A percentile compares a stretch with the other conserved stretches of the same genome.
Conservation (phyloP, 2,113 vertebrate genomes). For the Chascanopsetta lugubris region DNA sequence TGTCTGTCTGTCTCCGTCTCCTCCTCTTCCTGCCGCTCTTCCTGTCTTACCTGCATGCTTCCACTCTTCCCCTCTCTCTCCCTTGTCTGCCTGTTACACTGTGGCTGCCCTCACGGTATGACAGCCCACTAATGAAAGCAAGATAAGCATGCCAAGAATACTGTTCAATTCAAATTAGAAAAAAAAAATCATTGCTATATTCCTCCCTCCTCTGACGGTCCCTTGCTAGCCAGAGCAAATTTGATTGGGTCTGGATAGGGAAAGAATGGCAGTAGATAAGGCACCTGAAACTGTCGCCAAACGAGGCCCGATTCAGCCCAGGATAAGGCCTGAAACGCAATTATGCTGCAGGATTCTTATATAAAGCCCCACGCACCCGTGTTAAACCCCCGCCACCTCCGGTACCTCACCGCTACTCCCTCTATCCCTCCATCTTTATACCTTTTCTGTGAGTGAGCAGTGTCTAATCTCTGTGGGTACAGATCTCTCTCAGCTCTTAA, state of each 20-base stretch:
- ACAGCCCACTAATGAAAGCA: slow-evolving; percentile 74
- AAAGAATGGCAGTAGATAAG: slow-evolving; percentile 82
- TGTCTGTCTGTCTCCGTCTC: slow-evolving; percentile 18
- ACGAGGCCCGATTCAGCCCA: slow-evolving; percentile 76
- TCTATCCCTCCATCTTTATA: slow-evolving; percentile 36
- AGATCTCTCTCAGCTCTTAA: slow-evolving; percentile 79
- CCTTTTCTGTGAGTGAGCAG: slow-evolving; percentile 70
- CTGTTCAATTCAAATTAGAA: slow-evolving; percentile 76
- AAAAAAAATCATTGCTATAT: slow-evolving; percentile 70
- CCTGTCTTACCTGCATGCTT: slow-evolving; percentile 52
- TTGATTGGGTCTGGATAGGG: slow-evolving; percentile 81
- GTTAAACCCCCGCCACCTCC: slow-evolving; percentile 53
- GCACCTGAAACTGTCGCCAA: slow-evolving; percentile 77
- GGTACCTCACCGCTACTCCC: slow-evolving; percentile 26
- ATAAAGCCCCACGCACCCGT: slow-evolving; percentile 73
- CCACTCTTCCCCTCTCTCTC: slow-evolving; percentile 34
- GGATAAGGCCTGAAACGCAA: slow-evolving; percentile 79
- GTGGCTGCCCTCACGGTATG: slow-evolving; percentile 66
- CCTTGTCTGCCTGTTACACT: slow-evolving; percentile 38
- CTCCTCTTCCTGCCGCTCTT: slow-evolving; percentile 14
- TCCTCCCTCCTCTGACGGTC: slow-evolving; percentile 63
- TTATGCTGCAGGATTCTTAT: slow-evolving; percentile 79
- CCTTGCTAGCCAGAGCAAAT: slow-evolving; percentile 75
- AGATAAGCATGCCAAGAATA: slow-evolving; percentile 78
- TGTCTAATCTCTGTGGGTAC: slow-evolving; percentile 77